These are phyloP conservation scores for Mesorhabditis belari DNA, from an alignment of 2,888 invertebrate species.

Conservation along the genomic window DNA sequence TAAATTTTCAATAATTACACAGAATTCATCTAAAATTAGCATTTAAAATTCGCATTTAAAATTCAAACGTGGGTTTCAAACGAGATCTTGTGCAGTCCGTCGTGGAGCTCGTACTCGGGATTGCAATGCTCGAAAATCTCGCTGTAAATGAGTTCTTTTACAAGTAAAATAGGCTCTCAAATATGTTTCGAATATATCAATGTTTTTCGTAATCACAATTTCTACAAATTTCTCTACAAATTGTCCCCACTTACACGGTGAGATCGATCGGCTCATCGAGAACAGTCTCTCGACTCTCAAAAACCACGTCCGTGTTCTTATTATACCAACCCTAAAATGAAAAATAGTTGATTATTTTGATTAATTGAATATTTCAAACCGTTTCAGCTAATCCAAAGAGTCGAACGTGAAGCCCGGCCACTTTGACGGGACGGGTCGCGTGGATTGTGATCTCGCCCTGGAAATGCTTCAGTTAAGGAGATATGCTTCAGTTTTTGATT, in stretches of 20 bases:
- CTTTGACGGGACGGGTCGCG: constrained; percentile 30
- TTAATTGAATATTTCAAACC: constrained; percentile 3
- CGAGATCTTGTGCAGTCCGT: constrained; percentile 39
- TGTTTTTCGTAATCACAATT: background rate
- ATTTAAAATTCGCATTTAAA: no score
- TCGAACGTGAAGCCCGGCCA: constrained; percentile 38
- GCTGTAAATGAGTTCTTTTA: constrained; percentile 11
- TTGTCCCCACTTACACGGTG: constrained; percentile 27
- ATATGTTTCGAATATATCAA: constrained; percentile 1
- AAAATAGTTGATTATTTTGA: constrained; percentile 1
- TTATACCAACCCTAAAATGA: constrained; percentile 34
- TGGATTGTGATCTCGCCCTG: constrained; percentile 39
- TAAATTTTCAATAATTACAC: background rate
- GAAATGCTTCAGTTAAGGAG: constrained; percentile 1
- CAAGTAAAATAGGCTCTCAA: background rate
- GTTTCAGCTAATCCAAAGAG: constrained; percentile 26
- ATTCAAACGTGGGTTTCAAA: constrained; percentile 31
- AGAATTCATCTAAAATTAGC: no score
- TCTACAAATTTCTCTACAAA: background rate
- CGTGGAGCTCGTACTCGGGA: constrained; percentile 37
- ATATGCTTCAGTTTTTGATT: background rate
- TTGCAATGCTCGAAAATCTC: constrained; percentile 42
- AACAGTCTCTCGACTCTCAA: constrained; percentile 42
- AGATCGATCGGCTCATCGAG: constrained; percentile 46
- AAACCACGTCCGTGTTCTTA: constrained; percentile 35